Base-by-base conservation (phyloP, 2,797 vertebrate genomes). In the Enteromius thamalakanensis region DNA sequence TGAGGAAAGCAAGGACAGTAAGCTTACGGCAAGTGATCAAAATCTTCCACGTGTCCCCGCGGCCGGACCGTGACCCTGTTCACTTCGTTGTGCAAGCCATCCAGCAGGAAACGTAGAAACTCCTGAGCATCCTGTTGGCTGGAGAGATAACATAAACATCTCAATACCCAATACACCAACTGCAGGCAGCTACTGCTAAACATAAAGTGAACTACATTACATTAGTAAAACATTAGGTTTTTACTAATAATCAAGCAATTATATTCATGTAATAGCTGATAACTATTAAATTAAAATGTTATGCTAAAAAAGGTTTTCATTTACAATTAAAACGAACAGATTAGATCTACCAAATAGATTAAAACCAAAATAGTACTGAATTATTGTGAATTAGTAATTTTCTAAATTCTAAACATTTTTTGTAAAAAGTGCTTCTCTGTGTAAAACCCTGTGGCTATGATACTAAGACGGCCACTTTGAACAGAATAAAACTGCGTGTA, bases 61-160 rank as follows among this genome's bases (percentile, higher is more conserved):
- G 97, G 96, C 88, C 96, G 91, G 72, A 95, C 95, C 0, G 95
- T 95, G 40, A 98, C 96, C 4, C 97, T 94, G 94, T 99, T 99
- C 89, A 99, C 97, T 91, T 98, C 98, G 0, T 96, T 97, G 92
- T 99, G 98, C 67, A 99, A 95, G 29, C 98, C 98, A 0, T 99
- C 98, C 15, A 99, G 93, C 64, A 99, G 96, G 90, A 99, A 99
- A 70, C 98, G 95, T 88, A 99, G 93, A 89, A 99, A 99, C 88
- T 99, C 98, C 92, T 99, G 98, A 60, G 98, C 98, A 0, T 99
- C 98, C 92, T 99, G 98, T 84, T 86, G 87, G 83, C 87, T 88
- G 67, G 71, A 76, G 12, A 71, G 21, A 64, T 51, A 29, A 83
- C 21, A 71, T 15, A 23, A 55, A 76, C 69, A 51, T 76, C 15